Evolutionary conservation across 2,797 vertebrate genomes (phyloP), one percentile per base, ranked within the genome.

Genomic region (Siniperca undulata): DNA sequence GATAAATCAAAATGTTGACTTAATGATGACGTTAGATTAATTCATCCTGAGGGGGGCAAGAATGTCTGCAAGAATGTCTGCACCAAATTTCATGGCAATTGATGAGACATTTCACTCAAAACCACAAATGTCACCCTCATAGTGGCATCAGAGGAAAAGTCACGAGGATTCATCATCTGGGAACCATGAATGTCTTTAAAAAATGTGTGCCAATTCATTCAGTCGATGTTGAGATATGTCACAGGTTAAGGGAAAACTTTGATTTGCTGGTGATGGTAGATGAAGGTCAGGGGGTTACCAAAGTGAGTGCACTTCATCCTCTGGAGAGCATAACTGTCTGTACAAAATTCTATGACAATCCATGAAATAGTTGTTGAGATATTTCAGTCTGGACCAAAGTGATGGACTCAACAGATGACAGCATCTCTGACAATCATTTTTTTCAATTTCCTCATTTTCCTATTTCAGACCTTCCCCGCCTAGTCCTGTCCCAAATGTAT

Each of bases 401-500:
- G 52, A 6, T 38, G 27, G 7, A 36, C 13, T 88, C 44, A 86
- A 74, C 10, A 64, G 42, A 55, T 84, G 78, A 86, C 85, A 79
- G 66, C 71, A 73, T 74, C 59, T 74, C 50, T 56, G 61, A 86
- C 77, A 78, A 88, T 87, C 55, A 73, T 44, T 36, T 36, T 76
- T 66, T 58, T 44, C 48, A 61, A 34, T 68, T 48, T 86, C 30
- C 34, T 77, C 30, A 22, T 77, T 77, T 83, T 87, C 76, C 82
- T 62, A 66, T 80, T 75, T 83, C 20, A 74, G 58, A 74, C 80
- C 44, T 78, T 87, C 83, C 81, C 79, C 74, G 67, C 58, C 65
- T 67, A n/a, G 55, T 27, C 38, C 53, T 70, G 67, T 78, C 73
- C 76, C 40, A 77, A 83, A 83, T 81, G 78, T 74, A 81, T 74